Conservation (phyloP, 2,113 vertebrate genomes). For the Centropus unirufus region DNA sequence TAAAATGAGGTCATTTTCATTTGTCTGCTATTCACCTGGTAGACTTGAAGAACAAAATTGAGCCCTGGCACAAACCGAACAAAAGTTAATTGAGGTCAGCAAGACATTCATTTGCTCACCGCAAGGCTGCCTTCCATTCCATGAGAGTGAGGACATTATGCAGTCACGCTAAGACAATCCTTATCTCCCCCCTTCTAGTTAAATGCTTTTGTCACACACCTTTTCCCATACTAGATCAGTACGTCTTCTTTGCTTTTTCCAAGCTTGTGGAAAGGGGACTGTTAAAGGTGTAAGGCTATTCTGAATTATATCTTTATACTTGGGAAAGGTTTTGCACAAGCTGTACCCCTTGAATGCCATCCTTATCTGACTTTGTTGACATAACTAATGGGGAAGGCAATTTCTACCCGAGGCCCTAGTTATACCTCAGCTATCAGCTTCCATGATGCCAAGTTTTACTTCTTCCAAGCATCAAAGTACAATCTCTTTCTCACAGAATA, state of each 20-base stretch:
- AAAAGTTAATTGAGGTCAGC: constrained; percentile 20
- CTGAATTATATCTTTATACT: neutral
- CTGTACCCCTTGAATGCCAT: neutral
- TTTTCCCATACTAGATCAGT: neutral
- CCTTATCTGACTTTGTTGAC: neutral
- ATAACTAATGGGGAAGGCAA: neutral
- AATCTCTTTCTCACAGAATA: neutral
- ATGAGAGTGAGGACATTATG: neutral
- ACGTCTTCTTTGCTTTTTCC: neutral
- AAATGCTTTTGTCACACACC: neutral
- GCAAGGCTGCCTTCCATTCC: neutral
- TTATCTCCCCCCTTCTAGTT: neutral
- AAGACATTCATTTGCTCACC: neutral
- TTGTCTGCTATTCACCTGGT: neutral
- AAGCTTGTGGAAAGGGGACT: neutral
- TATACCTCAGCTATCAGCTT: neutral
- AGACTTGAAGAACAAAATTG: neutral
- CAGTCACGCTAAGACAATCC: neutral
- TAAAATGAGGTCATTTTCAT: constrained; percentile 6
- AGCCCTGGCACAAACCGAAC: neutral
- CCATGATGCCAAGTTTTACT: neutral
- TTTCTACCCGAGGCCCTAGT: neutral
- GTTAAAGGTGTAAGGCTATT: neutral
- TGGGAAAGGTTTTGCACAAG: neutral
- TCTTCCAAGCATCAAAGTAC: neutral